phyloP scores from a whole-genome alignment of 2,888 invertebrate genomes.

The Nomada lathburiana region DNA sequence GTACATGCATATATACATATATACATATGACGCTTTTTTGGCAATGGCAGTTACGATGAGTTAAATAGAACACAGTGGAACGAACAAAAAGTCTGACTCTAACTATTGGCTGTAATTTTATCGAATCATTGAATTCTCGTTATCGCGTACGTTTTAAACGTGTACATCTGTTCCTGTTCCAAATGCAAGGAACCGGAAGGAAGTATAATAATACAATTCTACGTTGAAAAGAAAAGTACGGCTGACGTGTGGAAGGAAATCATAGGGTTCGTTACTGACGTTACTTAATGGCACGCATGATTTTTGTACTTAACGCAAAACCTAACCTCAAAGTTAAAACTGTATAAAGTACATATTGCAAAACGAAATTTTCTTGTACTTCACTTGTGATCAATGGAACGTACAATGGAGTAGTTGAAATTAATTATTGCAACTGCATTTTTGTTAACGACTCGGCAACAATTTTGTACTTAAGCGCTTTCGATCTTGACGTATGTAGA shows the following conservation, averaged over 20 bases:
- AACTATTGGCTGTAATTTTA: not conserved
- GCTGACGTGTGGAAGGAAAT: conserved; percentile 9
- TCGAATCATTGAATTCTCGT: conserved; percentile 5
- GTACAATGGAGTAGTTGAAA: not conserved
- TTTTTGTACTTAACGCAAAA: conserved; percentile 58
- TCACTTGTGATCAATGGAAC: not conserved
- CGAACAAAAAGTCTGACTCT: conserved; percentile 10
- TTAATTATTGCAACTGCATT: not conserved
- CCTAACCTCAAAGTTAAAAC: conserved; percentile 57
- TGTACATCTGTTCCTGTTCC: conserved; percentile 5
- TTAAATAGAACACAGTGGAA: conserved; percentile 5
- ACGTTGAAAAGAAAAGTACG: conserved; percentile 19
- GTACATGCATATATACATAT: not conserved
- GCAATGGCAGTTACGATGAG: not conserved
- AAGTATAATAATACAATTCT: conserved; percentile 11
- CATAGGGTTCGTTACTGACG: conserved; percentile 24
- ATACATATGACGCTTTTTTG: conserved; percentile 12
- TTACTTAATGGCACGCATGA: conserved; percentile 30
- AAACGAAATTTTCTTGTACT: not conserved
- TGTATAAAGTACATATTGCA: conserved; percentile 33
- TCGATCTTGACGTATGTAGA: conserved; percentile 5
- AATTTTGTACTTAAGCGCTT: conserved; percentile 44
- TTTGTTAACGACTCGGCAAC: not conserved
- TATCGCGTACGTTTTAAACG: conserved; percentile 8
- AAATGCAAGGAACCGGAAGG: conserved; percentile 31